Conservation (phyloP, 1,140 invertebrate species). For the Monochamus saltuarius region DNA sequence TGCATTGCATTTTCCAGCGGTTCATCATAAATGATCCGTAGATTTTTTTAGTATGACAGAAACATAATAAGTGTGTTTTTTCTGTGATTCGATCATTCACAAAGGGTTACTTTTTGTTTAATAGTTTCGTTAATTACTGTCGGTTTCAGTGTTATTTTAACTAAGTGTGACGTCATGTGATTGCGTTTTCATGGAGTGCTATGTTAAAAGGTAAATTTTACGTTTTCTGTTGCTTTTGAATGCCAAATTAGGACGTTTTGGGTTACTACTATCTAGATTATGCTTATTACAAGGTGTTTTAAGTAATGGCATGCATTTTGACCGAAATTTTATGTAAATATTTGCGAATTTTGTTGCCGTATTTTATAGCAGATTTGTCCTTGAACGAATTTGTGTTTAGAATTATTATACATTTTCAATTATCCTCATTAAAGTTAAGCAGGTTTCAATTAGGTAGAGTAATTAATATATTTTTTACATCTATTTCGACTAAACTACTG, state of each 20-base stretch:
- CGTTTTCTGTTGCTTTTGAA: too few species aligned
- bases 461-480: not conserved
- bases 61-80: conserved; percentile 31
- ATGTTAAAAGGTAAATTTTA: conserved; percentile 35
- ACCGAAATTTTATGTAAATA: conserved; percentile 33
- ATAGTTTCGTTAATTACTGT: conserved; percentile 18
- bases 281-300: not conserved
- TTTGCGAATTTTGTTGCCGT: conserved; percentile 9
- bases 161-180: conserved; percentile 42
- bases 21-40: conserved; percentile 29
- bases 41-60: conserved; percentile 40
- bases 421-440: conserved; percentile 9
- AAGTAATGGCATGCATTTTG: not conserved
- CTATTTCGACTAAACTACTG: not conserved
- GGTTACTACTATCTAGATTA: too few species aligned
- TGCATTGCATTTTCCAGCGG: conserved; percentile 36
- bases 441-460: too few species aligned
- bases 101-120: conserved; percentile 26
- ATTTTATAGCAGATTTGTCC: conserved; percentile 34
- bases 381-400: conserved; percentile 38
- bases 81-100: conserved; percentile 25
- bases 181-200: conserved; percentile 41
- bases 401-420: conserved; percentile 26
- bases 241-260: too few species aligned
- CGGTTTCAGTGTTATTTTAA: conserved; percentile 25